Evolutionary conservation across 2,797 vertebrate species (phyloP).

Genomic region (Acipenser oxyrinchus): DNA sequence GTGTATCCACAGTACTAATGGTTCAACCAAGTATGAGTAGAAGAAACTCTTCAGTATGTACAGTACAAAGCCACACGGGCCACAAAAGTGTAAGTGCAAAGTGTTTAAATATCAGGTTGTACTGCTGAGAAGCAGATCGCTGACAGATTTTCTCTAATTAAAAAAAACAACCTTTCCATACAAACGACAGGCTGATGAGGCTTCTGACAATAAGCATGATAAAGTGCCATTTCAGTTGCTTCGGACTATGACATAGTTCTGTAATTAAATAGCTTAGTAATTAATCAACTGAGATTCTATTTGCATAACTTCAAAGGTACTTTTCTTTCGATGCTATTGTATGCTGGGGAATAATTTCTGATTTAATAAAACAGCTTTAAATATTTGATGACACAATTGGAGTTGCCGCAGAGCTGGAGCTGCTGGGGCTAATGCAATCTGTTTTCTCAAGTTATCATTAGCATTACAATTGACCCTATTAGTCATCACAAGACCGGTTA

Average conservation of each 20-base stretch:
- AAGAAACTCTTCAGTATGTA: no score
- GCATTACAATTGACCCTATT: no score
- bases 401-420: neutral
- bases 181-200: conserved; percentile 42
- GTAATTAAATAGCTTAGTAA: conserved; percentile 46
- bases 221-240: conserved; percentile 39
- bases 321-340: conserved; percentile 25
- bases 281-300: conserved; percentile 43
- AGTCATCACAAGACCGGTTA: no score
- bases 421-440: neutral
- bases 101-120: conserved; percentile 10
- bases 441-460: neutral
- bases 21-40: no score
- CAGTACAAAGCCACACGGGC: neutral
- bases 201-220: conserved; percentile 43
- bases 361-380: conserved; percentile 8
- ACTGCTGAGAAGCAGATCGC: conserved; percentile 18
- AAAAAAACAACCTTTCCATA: conserved; percentile 32
- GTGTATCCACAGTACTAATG: no score
- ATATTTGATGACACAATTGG: conserved; percentile 5
- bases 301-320: conserved; percentile 29
- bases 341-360: conserved; percentile 15
- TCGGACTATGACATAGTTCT: conserved; percentile 23
- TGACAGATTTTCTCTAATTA: conserved; percentile 39
- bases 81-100: neutral